These are phyloP conservation scores for Zaprionus kolodkinae DNA, from an alignment of 1,140 invertebrate genomes.

Conservation along the genomic window DNA sequence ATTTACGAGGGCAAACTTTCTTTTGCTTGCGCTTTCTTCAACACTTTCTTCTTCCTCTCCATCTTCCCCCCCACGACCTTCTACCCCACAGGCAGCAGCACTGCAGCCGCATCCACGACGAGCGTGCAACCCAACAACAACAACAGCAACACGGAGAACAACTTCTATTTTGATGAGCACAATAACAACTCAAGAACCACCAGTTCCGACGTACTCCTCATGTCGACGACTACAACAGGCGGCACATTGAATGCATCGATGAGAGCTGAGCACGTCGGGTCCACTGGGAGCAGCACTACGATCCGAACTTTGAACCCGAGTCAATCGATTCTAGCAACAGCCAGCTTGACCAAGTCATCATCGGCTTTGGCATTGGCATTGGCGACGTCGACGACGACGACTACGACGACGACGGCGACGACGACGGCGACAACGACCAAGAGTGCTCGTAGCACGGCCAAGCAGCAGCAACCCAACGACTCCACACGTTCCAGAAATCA, in stretches of 20 bases:
- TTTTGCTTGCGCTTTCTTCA: background rate
- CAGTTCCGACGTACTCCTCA: conserved; percentile 19
- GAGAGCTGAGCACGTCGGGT: background rate
- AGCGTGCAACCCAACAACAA: conserved; percentile 19
- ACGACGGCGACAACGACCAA: conserved; percentile 44
- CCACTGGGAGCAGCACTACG: conserved; percentile 38
- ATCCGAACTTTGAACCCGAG: conserved; percentile 34
- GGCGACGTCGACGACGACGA: conserved; percentile 9
- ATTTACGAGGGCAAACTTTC: conserved; percentile 7
- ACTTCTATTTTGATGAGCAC: conserved; percentile 66
- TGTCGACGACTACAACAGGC: conserved; percentile 19
- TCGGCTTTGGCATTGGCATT: background rate
- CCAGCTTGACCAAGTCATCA: conserved; percentile 3
- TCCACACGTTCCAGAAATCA: conserved; percentile 59
- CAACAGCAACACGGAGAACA: conserved; percentile 36
- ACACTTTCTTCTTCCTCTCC: background rate
- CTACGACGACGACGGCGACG: background rate
- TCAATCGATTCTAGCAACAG: background rate
- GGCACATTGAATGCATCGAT: background rate
- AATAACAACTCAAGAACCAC: conserved; percentile 53
- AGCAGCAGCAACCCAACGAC: conserved; percentile 54
- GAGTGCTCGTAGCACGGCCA: conserved; percentile 49
- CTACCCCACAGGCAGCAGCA: too few species aligned
- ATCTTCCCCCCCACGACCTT: background rate
- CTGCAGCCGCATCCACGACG: conserved; percentile 9